A percentile compares a stretch with the other conserved stretches of the same genome.
Conservation (phyloP, 2,113 vertebrate species). For the Cephalopholis sonnerati region DNA sequence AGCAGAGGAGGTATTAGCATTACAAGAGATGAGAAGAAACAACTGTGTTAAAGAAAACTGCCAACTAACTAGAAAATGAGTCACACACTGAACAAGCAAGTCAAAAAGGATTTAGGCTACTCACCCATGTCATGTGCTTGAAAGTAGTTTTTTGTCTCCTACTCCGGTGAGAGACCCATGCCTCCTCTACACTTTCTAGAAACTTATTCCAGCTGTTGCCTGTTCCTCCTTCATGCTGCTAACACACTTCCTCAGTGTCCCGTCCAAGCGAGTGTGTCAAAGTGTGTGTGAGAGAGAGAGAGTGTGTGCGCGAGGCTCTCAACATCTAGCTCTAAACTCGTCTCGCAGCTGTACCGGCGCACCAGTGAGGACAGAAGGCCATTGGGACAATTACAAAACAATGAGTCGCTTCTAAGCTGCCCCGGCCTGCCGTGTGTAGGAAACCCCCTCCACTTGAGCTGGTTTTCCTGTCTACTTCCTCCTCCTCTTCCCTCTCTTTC, state of each 20-base stretch:
- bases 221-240: constrained; percentile 23
- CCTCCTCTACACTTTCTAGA: constrained; percentile 3
- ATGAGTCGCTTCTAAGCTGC: constrained; percentile 74
- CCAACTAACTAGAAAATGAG: not conserved
- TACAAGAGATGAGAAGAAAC: not conserved
- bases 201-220: constrained; percentile 30
- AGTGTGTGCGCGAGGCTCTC: constrained; percentile 31
- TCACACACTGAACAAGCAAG: not conserved
- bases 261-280: constrained; percentile 2
- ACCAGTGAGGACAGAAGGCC: constrained; percentile 69
- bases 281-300: not conserved
- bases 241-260: constrained; percentile 21
- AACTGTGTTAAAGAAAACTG: not conserved
- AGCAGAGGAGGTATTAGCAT: not conserved
- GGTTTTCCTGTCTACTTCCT: constrained; percentile 56
- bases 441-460: constrained; percentile 27
- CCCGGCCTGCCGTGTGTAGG: constrained; percentile 28
- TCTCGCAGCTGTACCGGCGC: constrained; percentile 45
- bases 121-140: constrained; percentile 79
- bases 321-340: constrained; percentile 37
- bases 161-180: constrained; percentile 53
- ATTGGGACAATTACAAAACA: constrained; percentile 84
- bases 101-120: constrained; percentile 37
- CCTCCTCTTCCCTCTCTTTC: constrained; percentile 18
- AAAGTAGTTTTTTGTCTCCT: constrained; percentile 44